Base-by-base conservation (phyloP, 2,797 vertebrate genomes). In the Holocentrus rufus region DNA sequence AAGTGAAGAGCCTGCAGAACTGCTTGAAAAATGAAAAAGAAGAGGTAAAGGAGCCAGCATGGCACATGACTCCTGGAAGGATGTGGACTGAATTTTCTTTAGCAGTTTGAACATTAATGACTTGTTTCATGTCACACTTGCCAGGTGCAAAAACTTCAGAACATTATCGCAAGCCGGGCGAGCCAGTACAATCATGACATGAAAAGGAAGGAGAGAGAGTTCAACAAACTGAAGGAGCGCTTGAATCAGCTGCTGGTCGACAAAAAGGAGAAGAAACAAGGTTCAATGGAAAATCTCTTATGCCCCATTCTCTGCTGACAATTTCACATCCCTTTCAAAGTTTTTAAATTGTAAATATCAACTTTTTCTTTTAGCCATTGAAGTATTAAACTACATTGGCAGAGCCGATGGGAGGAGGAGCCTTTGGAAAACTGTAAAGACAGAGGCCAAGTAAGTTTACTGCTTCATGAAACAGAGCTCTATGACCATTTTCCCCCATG, bases 181-280 rank as follows among this genome's bases (percentile, higher is more conserved):
- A 96, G 94, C 56, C 98, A 99, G 76, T 98, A 97, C 87, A 98
- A 97, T 86, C 97, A 99, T 59, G 96, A 98, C 75, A 95, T 98
- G 95, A 99, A 98, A 88, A 96, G 96, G 86, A 99, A 97, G 89
- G 98, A 99, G 70, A 94, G 96, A 80, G 97, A 99, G 83, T 96
- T 95, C 72, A 96, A 95, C 89, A 98, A 96, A 90, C 87, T 98
- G 76, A 99, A 96, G 82, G 98, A 99, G 74, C 95, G 96, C 34
- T 88, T 99, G 13, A 97, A 95, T 92, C 98, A 98, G 58, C 94
- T 98, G 68, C 94, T 99, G 60, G 95, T 95, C 81, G 96, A 96
- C 86, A 98, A 96, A 90, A 98, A 95, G 78, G 97, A 99, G 76
- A 96, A 94, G 87, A 98, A 95, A 89, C 94, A 95, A 91, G 94